Conservation (phyloP, 2,113 vertebrate genomes). For the zebrafish (Danio rerio) region GRCz12tu NC_133184.1:7535501-7536000, state of each 20-base stretch:
- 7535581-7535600: not conserved
- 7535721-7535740: constrained; percentile 38
- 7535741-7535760: constrained; percentile 30
- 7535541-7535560: constrained; percentile 38
- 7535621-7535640: not conserved
- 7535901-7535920: constrained; percentile 3
- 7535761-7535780: constrained; percentile 62
- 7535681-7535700: constrained; percentile 43
- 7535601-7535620: not conserved
- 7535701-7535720: not conserved
- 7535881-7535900: not conserved
- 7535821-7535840: constrained; percentile 37
- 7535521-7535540: constrained; percentile 3
- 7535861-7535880: constrained; percentile 22
- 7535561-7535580: constrained; percentile 10
- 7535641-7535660: not conserved
- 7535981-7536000: not conserved
- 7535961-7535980: not conserved
- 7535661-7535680: not conserved
- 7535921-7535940: not conserved
- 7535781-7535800: constrained; percentile 55
- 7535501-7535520: constrained; percentile 36
- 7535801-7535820: constrained; percentile 13
- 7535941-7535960: constrained; percentile 6
- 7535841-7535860: constrained; percentile 34